Evolutionary conservation across 1,140 invertebrate species (phyloP).

Genomic region (Solenopsis fugax): DNA sequence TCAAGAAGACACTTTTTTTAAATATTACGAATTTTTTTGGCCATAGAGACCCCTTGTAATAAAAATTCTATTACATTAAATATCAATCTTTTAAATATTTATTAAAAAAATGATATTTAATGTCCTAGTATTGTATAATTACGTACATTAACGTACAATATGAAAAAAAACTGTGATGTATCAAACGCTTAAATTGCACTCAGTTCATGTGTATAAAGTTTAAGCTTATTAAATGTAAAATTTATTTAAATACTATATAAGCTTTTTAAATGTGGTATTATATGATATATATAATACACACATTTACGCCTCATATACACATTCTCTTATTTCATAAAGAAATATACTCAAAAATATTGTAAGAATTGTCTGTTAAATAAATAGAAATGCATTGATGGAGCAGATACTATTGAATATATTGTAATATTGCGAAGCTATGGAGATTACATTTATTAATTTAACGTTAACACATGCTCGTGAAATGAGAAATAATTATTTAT

Average conservation of each 20-base stretch:
- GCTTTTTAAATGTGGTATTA: conserved; percentile 7
- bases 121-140: neutral
- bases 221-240: neutral
- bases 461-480: neutral
- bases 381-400: neutral
- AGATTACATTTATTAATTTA: neutral
- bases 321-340: neutral
- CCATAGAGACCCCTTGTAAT: neutral
- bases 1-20: neutral
- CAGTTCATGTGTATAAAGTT: conserved; percentile 5
- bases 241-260: neutral
- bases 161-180: neutral
- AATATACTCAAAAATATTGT: conserved; percentile 6
- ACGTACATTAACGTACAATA: conserved; percentile 1
- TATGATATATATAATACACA: conserved; percentile 10
- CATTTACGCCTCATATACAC: neutral
- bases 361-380: conserved; percentile 5
- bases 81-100: neutral
- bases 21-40: neutral
- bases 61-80: neutral
- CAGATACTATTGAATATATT: conserved; percentile 22
- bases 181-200: conserved; percentile 22
- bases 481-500: neutral
- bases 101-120: conserved; percentile 16
- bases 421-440: conserved; percentile 36